Base-by-base conservation (phyloP, 2,113 vertebrate species). In the Phaethon lepturus region DNA sequence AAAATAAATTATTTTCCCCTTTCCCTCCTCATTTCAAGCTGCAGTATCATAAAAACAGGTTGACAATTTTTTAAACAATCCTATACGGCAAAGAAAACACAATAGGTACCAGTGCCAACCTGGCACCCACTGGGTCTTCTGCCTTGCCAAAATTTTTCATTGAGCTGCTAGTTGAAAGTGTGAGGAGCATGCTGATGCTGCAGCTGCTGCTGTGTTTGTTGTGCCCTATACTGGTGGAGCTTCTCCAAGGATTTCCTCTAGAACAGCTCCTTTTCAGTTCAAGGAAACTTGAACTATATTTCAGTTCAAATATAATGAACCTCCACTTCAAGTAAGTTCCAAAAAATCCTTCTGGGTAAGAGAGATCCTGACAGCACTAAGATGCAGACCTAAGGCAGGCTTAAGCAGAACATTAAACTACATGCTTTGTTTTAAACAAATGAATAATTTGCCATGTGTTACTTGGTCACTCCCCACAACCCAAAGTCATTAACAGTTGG, bases 181-280 rank as follows among this genome's bases (percentile, higher is more conserved):
- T 93, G 96, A 95, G 95, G 63, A 89, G 66, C 96, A 94, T 94
- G 96, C 92, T 95, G 97, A 86, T 96, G 79, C 71, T 42, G 52
- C 74, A 56, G 89, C 67, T 97, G 90, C 83, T 87, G 56, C 47
- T 69, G 38, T 78, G 82, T 89, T 94, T 93, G 60, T 64, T 75
- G 31, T 40, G 62, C 44, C 89, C 74, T 88, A 22, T 28, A 13
- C 31, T 53, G 28, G 78, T 47, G n/a, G 75, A 86, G n/a, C 29
- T 67, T 68, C 92, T 82, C 90, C 73, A 84, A 58, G 67, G 90
- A 82, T 90, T 73, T 64, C 66, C 93, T 94, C 75, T 29, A 71
- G n/a, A 85, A 82, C 59, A 82, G 69, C 56, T 85, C 92, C 67
- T 92, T 91, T 73, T 77, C 66, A 55, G n/a, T n/a, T n/a, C n/a